phyloP scores from a whole-genome alignment of 2,113 vertebrate species.

The Martes martes region DNA sequence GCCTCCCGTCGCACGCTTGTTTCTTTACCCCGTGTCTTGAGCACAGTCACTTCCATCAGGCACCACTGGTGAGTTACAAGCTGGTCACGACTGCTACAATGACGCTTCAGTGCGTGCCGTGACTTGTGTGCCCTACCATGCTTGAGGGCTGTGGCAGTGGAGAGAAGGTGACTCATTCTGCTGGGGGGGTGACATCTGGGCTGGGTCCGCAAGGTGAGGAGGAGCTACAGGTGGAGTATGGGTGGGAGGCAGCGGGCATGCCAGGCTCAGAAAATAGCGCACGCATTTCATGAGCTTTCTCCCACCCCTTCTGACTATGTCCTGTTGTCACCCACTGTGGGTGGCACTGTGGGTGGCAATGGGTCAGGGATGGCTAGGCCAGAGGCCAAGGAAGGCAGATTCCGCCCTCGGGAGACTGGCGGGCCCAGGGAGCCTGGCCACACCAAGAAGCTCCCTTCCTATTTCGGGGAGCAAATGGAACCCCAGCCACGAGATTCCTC shows the following conservation, averaged over 20 bases:
- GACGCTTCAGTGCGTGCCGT: rapidly evolving
- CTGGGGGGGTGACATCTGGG: not conserved
- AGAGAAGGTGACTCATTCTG: not conserved
- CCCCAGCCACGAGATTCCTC: not conserved
- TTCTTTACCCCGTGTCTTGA: not conserved
- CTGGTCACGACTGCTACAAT: rapidly evolving
- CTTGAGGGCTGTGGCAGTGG: too few relatives aligned
- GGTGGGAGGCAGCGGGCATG: not conserved
- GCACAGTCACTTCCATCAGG: not conserved
- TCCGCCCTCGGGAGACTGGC: not conserved
- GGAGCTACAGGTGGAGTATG: not conserved
- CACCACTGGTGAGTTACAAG: not conserved
- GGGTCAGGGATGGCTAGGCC: constrained; percentile 34
- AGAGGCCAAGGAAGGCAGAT: not conserved
- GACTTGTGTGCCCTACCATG: not conserved
- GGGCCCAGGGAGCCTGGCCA: not conserved
- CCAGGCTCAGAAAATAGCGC: not conserved
- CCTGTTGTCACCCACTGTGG: not conserved
- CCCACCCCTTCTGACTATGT: not conserved
- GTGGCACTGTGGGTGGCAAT: not conserved
- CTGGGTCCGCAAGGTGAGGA: not conserved
- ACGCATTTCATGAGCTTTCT: not conserved
- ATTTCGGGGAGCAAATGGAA: not conserved
- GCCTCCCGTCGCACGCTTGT: not conserved
- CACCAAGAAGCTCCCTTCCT: not conserved